A percentile compares a stretch with the other conserved stretches of the same genome.
Evolutionary conservation across 2,888 invertebrate species (phyloP).

Genomic region (Sinhomidia bicolor): DNA sequence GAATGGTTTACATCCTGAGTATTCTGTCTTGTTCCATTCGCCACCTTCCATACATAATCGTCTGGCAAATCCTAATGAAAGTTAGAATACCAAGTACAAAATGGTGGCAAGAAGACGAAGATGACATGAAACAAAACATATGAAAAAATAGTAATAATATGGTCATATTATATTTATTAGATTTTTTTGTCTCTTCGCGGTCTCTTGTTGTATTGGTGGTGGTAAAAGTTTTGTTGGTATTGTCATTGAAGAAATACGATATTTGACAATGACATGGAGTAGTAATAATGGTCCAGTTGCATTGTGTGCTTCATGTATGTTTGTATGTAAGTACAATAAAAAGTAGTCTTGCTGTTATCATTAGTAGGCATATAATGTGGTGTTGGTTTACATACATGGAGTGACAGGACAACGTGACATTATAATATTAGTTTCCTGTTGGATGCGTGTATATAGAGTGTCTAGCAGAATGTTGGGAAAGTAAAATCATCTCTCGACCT

Average conservation of each 20-base stretch:
- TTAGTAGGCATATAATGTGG: not conserved
- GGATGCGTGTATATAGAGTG: not conserved
- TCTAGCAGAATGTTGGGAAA: not conserved
- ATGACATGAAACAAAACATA: not conserved
- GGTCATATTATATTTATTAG: constrained; percentile 1
- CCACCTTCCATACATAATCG: constrained; percentile 89
- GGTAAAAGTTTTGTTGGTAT: too few relatives aligned
- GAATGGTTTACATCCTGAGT: constrained; percentile 86
- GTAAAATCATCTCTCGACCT: not conserved
- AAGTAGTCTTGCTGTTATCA: too few relatives aligned
- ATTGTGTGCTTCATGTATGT: not conserved
- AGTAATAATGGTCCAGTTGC: not conserved
- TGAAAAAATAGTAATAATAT: not conserved
- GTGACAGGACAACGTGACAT: not conserved
- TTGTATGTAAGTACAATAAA: not conserved
- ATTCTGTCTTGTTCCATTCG: constrained; percentile 92
- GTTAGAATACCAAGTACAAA: not conserved
- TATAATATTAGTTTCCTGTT: constrained; percentile 35
- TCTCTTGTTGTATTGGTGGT: not conserved
- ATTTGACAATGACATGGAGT: not conserved
- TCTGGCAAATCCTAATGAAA: constrained; percentile 91
- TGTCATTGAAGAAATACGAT: constrained; percentile 6
- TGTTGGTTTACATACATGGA: not conserved
- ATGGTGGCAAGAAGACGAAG: not conserved
- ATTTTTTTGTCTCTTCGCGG: not conserved